phyloP scores from a whole-genome alignment of 2,888 invertebrate species.

The Glaucopsyche alexis region DNA sequence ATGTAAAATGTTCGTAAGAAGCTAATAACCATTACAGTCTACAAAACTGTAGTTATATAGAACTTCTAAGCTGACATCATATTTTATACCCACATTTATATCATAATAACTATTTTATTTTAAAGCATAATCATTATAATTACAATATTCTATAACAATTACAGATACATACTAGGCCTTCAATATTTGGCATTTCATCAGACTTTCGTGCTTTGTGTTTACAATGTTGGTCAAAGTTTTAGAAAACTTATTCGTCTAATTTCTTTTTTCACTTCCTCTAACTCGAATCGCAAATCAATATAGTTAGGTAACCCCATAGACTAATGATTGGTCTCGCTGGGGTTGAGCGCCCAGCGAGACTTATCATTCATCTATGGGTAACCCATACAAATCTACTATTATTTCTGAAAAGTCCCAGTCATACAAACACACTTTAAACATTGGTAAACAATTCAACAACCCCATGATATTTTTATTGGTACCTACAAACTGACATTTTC shows the following conservation, averaged over 20 bases:
- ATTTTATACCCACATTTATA: no score
- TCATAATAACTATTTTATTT: no score
- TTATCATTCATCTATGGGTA: no score
- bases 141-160: background rate
- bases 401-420: background rate
- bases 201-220: constrained; percentile 7
- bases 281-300: background rate
- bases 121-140: background rate
- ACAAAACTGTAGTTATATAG: no score
- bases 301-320: background rate
- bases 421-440: background rate
- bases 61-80: no score
- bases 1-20: no score
- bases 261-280: background rate
- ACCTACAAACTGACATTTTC: no score
- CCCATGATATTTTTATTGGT: background rate
- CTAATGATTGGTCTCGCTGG: no score
- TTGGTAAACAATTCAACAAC: background rate
- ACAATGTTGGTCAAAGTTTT: background rate
- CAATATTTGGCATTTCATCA: constrained; percentile 20
- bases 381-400: background rate
- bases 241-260: constrained; percentile 1
- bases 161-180: background rate
- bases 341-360: no score
- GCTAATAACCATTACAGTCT: background rate